These are phyloP conservation scores for Anoplophora glabripennis DNA, from an alignment of 1,140 invertebrate species.

Conservation along the genomic window DNA sequence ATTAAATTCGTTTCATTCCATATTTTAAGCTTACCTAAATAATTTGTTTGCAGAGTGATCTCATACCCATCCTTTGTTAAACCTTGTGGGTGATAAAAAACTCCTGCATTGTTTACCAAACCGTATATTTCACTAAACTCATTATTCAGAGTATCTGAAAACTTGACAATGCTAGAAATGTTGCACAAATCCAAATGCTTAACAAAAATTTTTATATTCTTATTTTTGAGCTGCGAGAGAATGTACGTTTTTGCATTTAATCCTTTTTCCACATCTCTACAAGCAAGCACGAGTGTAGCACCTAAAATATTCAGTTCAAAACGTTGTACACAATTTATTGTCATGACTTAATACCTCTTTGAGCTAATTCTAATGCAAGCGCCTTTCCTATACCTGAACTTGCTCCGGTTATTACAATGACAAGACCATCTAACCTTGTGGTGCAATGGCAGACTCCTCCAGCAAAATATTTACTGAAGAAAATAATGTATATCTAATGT, in stretches of 20 bases:
- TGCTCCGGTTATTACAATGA: conserved; percentile 61
- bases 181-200: conserved; percentile 43
- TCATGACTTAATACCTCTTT: conserved; percentile 36
- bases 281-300: conserved; percentile 54
- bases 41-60: conserved; percentile 62
- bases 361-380: conserved; percentile 52
- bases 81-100: conserved; percentile 55
- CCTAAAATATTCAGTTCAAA: conserved; percentile 40
- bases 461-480: conserved; percentile 45
- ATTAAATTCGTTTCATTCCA: background rate
- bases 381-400: conserved; percentile 61
- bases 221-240: conserved; percentile 30
- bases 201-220: conserved; percentile 41
- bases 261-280: conserved; percentile 53
- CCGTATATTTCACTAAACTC: conserved; percentile 45
- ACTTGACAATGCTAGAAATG: conserved; percentile 41
- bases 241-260: conserved; percentile 49
- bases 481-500: conserved; percentile 4
- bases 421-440: conserved; percentile 51
- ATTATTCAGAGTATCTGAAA: conserved; percentile 33
- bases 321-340: background rate
- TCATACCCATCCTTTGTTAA: conserved; percentile 60
- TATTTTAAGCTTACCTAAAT: conserved; percentile 49
- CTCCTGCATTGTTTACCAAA: conserved; percentile 63
- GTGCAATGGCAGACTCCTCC: conserved; percentile 47